phyloP scores from a whole-genome alignment of 2,888 invertebrate species.

The Oscheius onirici region DNA sequence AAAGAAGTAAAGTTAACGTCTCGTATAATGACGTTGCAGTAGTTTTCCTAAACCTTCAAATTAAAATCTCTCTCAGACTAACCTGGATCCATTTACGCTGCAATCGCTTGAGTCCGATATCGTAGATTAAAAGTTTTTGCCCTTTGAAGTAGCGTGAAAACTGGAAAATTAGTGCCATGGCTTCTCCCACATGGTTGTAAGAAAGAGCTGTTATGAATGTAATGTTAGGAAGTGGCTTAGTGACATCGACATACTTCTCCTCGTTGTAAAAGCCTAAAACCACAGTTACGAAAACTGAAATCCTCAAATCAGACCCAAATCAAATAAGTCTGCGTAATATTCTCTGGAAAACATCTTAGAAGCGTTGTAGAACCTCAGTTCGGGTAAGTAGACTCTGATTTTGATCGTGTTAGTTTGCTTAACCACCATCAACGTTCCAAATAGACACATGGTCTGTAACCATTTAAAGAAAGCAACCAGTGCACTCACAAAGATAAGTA shows the following conservation, averaged over 20 bases:
- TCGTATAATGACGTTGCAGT: neutral
- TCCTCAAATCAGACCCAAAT: neutral
- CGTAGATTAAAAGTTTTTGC: neutral
- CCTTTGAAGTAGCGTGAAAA: neutral
- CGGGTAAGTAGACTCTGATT: neutral
- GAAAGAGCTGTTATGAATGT: constrained; percentile 10
- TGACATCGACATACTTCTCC: neutral
- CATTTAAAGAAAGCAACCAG: too few species aligned
- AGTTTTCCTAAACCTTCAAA: neutral
- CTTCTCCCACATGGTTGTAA: constrained; percentile 2
- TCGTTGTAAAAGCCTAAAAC: neutral
- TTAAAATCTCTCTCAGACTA: neutral
- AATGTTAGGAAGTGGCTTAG: constrained; percentile 1
- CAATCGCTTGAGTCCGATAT: neutral
- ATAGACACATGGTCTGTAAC: too few species aligned
- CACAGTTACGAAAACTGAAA: neutral
- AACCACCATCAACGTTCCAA: too few species aligned
- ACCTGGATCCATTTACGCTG: neutral
- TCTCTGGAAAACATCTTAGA: neutral
- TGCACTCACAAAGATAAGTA: too few species aligned
- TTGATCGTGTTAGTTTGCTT: too few species aligned
- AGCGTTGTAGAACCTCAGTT: neutral
- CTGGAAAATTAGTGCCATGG: neutral
- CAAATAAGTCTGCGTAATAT: constrained; percentile 5
- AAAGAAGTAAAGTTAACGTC: neutral